A percentile compares a stretch with the other conserved stretches of the same genome.
Evolutionary conservation across 2,888 invertebrate genomes (phyloP).

Genomic region (Trachelus troglodyta): DNA sequence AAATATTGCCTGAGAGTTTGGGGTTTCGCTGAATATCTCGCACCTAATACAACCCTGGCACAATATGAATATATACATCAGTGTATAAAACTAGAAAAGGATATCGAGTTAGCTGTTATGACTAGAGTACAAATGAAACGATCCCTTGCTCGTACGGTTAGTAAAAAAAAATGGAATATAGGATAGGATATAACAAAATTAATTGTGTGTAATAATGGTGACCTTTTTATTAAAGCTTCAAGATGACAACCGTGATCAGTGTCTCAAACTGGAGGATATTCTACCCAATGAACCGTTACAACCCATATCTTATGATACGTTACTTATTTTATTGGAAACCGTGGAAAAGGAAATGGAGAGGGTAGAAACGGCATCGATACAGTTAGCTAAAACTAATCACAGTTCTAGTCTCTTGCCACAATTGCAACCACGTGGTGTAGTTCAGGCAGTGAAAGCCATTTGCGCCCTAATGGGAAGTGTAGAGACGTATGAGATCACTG

Average conservation of each 20-base stretch:
- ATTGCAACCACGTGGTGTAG: slow-evolving; percentile 78
- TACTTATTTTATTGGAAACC: slow-evolving; percentile 88
- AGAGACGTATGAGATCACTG: slow-evolving; percentile 88
- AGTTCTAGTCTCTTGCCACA: slow-evolving; percentile 60
- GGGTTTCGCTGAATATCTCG: slow-evolving; percentile 90
- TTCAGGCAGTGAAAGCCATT: slow-evolving; percentile 93
- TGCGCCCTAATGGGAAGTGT: slow-evolving; percentile 89
- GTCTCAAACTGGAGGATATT: slow-evolving; percentile 81
- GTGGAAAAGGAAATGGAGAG: slow-evolving; percentile 85
- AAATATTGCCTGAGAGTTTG: slow-evolving; percentile 79
- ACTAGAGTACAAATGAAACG: slow-evolving; percentile 74
- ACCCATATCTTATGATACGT: slow-evolving; percentile 82
- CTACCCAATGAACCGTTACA: slow-evolving; percentile 80
- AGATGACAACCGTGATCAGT: slow-evolving; percentile 84
- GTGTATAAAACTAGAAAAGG: slow-evolving; percentile 92
- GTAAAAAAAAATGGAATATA: slow-evolving; percentile 32
- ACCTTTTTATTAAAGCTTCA: slow-evolving; percentile 67
- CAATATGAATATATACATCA: slow-evolving; percentile 95
- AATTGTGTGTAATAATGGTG: slow-evolving; percentile 10
- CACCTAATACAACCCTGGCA: slow-evolving; percentile 83
- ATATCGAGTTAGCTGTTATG: slow-evolving; percentile 75
- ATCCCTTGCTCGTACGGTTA: slow-evolving; percentile 81
- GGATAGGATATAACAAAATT: slow-evolving; percentile 5
- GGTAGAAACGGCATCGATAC: slow-evolving; percentile 74
- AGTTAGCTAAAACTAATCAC: slow-evolving; percentile 59